Evolutionary conservation across 2,797 vertebrate species (phyloP), one percentile per base, ranked within the genome.

Genomic region (Neosilurus mollespiculum): DNA sequence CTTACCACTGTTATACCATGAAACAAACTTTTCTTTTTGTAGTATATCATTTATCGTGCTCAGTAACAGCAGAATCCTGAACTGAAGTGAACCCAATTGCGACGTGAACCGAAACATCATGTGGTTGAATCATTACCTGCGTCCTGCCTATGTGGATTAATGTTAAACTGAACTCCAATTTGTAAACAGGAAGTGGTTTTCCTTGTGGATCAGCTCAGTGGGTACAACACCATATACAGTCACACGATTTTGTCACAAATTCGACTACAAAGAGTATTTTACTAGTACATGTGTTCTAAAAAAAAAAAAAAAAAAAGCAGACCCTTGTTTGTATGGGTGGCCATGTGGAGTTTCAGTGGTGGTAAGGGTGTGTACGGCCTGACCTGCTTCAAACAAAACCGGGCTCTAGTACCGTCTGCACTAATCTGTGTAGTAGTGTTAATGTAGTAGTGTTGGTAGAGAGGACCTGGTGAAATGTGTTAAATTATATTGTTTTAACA

Each of bases 401-500:
- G 9, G 10, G 10, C 3, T 20, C 10, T 10, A 24, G 3, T 62
- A 14, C 20, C 15, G 20, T 34, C 65, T 34, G 30, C 9, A n/a
- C 59, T 62, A 1, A 24, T 24, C 62, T 64, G 62, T 26, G 4
- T 7, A 26, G 62, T 24, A 64, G 5, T 14, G 10, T 1, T 14
- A 1, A 24, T 15, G 43, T 43, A 43, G 62, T 26, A 64, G 11
- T 14, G 10, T 4, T 14, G 11, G 24, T 15, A 64, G 24, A 64
- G 24, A 64, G 1, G 62, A 37, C 1, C 34, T 20, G 34, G 20
- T 76, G 9, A 53, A 72, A 72, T 6, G 0, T 53, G 11, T 72
- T 15, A 24, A 56, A 66, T 24, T 62, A 24, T 30, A 6, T 83
- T 87, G 61, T 90, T 90, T 96, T 94, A 87, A 88, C 93, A 99